Base-by-base conservation (phyloP, 2,888 invertebrate genomes). In the Podotricha telesiphe region DNA sequence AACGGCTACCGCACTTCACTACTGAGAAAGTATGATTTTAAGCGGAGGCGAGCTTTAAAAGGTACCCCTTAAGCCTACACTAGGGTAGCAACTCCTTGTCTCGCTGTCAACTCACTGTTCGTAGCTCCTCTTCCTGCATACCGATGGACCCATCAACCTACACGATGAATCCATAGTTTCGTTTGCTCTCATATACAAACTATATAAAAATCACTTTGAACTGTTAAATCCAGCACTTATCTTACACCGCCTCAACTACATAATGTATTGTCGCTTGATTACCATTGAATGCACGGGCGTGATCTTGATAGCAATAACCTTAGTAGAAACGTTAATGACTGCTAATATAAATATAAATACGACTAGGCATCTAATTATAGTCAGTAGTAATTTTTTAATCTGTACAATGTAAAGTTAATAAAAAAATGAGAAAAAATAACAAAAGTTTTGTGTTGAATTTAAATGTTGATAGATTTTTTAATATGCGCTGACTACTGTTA, bases 201-300 rank as follows among this genome's bases (percentile, higher is more conserved):
- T 1, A 13, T 4, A 50, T 20, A 50, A 50, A 20, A 50, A 20
- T 20, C 50, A 20, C 13, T 50, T 37, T 37, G 8, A 20, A 17
- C 17, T 20, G 15, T 37, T 37, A 15, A 58, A 58, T 0, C 40
- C 20, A 13, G 19, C 15, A 40, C 40, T 58, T 20, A n/a, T n/a
- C n/a, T n/a, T n/a, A n/a, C n/a, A n/a, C n/a, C 40, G 2, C 6
- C 19, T 42, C 7, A 37, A 19, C 15, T 15, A 15, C 1, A 20
- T 50, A 40, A 19, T 19, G 20, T 58, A 37, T 37, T 2, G 40
- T 58, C 42, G 22, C 58, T n/a, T 42, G 15, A 58, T 58, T 58
- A 58, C 42, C 58, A 58, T 58, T 58, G 22, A 58, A 58, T 58
- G 58, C 58, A 42, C 42, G 42, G 22, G 42, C 58, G 58, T 58